These are phyloP conservation scores for Caenorhabditis panamensis DNA, from an alignment of 2,888 invertebrate species.

Conservation along the genomic window DNA sequence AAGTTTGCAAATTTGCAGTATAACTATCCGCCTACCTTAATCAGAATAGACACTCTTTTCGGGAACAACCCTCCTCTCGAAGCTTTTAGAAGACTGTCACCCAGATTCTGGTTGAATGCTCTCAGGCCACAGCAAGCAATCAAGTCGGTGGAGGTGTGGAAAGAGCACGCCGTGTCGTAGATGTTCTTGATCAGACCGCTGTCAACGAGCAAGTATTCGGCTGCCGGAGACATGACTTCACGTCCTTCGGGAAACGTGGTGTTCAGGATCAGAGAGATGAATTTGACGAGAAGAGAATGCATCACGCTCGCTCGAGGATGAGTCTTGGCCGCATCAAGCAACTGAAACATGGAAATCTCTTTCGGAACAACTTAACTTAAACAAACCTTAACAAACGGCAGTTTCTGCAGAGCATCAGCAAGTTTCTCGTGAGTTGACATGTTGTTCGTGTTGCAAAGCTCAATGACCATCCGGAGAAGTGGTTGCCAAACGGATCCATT, in stretches of 20 bases:
- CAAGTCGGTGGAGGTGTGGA: constrained; percentile 19
- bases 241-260: constrained; percentile 31
- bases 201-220: constrained; percentile 60
- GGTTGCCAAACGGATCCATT: constrained; percentile 65
- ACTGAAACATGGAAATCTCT: constrained; percentile 50
- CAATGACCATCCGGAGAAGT: constrained; percentile 66
- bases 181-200: constrained; percentile 49
- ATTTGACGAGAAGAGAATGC: constrained; percentile 65
- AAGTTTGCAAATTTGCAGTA: not conserved
- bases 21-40: too few relatives aligned
- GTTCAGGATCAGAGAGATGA: constrained; percentile 65
- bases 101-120: constrained; percentile 63
- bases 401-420: constrained; percentile 56
- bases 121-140: constrained; percentile 50
- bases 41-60: constrained; percentile 3
- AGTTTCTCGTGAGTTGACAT: constrained; percentile 67
- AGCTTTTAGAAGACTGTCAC: constrained; percentile 45
- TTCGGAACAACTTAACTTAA: not conserved
- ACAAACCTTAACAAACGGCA: constrained; percentile 61
- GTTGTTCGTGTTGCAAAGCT: constrained; percentile 70
- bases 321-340: constrained; percentile 61
- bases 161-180: constrained; percentile 43
- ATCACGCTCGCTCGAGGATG: constrained; percentile 65
- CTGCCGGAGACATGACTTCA: constrained; percentile 57
- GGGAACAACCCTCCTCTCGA: not conserved